Percentiles rank a stretch among this genome's conserved stretches.
phyloP scores from a whole-genome alignment of 1,140 invertebrate genomes.

The Megalonaias nervosa region DNA sequence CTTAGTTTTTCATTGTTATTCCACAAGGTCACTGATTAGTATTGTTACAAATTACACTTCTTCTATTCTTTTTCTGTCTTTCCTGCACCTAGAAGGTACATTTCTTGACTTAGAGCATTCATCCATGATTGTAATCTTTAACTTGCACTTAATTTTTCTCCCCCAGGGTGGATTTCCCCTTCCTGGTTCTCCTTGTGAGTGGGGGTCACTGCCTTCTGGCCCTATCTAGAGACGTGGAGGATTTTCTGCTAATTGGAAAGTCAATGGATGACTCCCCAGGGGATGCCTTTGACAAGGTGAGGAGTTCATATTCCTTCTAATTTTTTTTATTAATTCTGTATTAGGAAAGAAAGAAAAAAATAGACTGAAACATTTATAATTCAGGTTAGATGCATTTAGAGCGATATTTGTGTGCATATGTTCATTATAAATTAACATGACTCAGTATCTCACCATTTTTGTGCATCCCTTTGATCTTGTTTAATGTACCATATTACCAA shows the following conservation, averaged over 20 bases:
- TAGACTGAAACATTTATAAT: too few relatives aligned
- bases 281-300: slow-evolving; percentile 90
- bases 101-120: too few relatives aligned
- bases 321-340: too few relatives aligned
- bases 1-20: neutral
- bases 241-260: slow-evolving; percentile 86
- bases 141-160: slow-evolving; percentile 18
- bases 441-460: too few relatives aligned
- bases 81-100: neutral
- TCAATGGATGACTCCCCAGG: slow-evolving; percentile 91
- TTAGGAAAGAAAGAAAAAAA: too few relatives aligned
- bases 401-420: too few relatives aligned
- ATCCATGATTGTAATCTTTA: too few relatives aligned
- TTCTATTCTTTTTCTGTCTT: neutral
- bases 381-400: too few relatives aligned
- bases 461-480: too few relatives aligned
- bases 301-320: too few relatives aligned
- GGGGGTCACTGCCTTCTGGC: slow-evolving; percentile 89
- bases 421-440: too few relatives aligned
- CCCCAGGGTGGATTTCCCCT: slow-evolving; percentile 86
- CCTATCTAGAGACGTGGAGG: slow-evolving; percentile 82
- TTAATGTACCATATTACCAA: too few relatives aligned
- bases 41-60: neutral
- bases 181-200: slow-evolving; percentile 90
- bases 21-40: neutral